These are phyloP conservation scores for Phataginus tricuspis DNA, from an alignment of 2,797 vertebrate species.

Conservation along the genomic window DNA sequence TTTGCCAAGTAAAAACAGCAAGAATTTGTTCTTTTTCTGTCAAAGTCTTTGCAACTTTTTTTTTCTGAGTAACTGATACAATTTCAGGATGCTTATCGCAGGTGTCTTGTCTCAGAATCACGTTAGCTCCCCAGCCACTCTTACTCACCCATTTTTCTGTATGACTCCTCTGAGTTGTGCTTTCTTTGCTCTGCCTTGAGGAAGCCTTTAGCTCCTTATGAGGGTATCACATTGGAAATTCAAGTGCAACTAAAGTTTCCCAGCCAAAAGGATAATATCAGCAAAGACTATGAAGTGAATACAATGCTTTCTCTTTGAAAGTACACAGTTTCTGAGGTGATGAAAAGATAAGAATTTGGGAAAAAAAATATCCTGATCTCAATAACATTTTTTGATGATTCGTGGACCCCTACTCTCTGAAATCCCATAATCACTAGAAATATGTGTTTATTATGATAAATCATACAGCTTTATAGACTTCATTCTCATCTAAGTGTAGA, in stretches of 20 bases:
- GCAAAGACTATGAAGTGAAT: neutral
- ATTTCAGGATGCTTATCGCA: neutral
- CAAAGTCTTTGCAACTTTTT: neutral
- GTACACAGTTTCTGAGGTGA: neutral
- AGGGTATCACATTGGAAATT: neutral
- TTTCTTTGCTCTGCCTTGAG: neutral
- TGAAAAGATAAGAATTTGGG: neutral
- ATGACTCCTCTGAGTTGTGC: neutral
- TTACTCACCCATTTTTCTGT: neutral
- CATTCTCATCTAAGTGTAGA: neutral
- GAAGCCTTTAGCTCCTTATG: too few relatives aligned
- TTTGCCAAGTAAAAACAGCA: neutral
- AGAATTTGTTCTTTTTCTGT: neutral
- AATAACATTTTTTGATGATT: neutral
- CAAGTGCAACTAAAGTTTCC: neutral
- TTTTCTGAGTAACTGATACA: neutral
- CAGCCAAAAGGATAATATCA: neutral
- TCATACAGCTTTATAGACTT: neutral
- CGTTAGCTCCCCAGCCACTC: neutral
- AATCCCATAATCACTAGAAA: neutral
- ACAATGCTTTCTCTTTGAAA: neutral
- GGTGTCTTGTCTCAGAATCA: neutral
- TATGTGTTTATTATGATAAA: neutral
- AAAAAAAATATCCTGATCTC: neutral
- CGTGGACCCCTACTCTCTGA: neutral